Base-by-base conservation (phyloP, 2,113 vertebrate species). In the Xenopus laevis region DNA sequence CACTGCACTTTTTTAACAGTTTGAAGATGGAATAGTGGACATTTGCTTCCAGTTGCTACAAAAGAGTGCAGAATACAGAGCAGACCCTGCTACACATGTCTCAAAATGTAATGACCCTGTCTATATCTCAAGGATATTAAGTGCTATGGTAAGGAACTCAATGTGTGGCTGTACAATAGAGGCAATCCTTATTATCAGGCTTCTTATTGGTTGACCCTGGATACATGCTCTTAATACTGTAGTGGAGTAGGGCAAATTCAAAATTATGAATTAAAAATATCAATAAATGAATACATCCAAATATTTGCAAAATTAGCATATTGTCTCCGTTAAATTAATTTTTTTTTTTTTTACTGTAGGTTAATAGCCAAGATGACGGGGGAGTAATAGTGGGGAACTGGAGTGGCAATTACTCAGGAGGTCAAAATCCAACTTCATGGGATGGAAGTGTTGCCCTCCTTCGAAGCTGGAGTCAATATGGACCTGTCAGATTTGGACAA, bases 321-420 rank as follows among this genome's bases (percentile, higher is more conserved):
- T 33, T 33, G 30, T 33, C 30, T 33, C 30, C 30, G 10, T 47
- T 47, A 12, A 47, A 47, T 27, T 21, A 61, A n/a, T n/a, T n/a
- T n/a, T n/a, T n/a, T n/a, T n/a, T n/a, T n/a, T n/a, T 3, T 68
- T 18, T 60, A 73, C 17, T 71, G 44, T 81, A 99, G 97, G 92
- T 99, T 79, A 99, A 99, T 80, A 86, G 86, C 64, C 90, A 96
- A 12, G 92, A 98, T 0, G 95, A 99, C 80, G 84, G 82, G 0
- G 97, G 97, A 0, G 89, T 98, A 71, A 82, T 98, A 30, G 88
- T 91, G 71, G 96, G 96, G 5, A 80, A 82, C 20, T 98, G 96
- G 96, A 72, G 78, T 4, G 82, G 69, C 13, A 20, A 77, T 0
- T 86, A 79, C 0, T 0, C 13, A 1, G 75, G 89, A 0, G 93